Conservation (phyloP, 2,113 vertebrate genomes). For the Esox niger region DNA sequence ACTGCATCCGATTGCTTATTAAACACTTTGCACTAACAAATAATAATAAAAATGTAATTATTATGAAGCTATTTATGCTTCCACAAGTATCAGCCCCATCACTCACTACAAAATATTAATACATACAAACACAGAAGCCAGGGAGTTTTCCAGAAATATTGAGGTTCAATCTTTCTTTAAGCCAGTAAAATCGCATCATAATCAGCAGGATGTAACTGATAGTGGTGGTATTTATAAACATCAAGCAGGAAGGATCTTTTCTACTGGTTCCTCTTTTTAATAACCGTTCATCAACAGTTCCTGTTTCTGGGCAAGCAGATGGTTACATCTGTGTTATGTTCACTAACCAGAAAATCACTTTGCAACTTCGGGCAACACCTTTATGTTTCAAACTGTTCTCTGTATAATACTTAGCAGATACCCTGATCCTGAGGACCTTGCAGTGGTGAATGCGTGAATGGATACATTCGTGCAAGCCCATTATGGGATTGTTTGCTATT, state of each 20-base stretch:
- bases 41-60: too few species aligned
- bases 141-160: not conserved
- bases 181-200: not conserved
- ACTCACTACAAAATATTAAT: not conserved
- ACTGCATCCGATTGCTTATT: too few species aligned
- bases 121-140: not conserved
- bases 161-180: not conserved
- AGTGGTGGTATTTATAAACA: not conserved
- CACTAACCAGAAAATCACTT: not conserved
- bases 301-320: constrained; percentile 44
- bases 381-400: too few species aligned
- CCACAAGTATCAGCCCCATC: too few species aligned
- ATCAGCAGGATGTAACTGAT: not conserved
- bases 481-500: too few species aligned
- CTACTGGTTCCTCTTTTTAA: constrained; percentile 52
- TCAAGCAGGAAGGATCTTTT: not conserved
- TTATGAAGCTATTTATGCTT: too few species aligned
- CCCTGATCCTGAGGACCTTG: too few species aligned
- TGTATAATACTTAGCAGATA: too few species aligned
- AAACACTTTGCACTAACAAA: too few species aligned
- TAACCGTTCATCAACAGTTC: constrained; percentile 49
- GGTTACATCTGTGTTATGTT: not conserved
- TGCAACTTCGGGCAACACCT: not conserved
- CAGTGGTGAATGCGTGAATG: too few species aligned
- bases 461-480: too few species aligned